These are phyloP conservation scores for Muscicapa comitata DNA, from an alignment of 2,797 vertebrate species.

Conservation along the genomic window DNA sequence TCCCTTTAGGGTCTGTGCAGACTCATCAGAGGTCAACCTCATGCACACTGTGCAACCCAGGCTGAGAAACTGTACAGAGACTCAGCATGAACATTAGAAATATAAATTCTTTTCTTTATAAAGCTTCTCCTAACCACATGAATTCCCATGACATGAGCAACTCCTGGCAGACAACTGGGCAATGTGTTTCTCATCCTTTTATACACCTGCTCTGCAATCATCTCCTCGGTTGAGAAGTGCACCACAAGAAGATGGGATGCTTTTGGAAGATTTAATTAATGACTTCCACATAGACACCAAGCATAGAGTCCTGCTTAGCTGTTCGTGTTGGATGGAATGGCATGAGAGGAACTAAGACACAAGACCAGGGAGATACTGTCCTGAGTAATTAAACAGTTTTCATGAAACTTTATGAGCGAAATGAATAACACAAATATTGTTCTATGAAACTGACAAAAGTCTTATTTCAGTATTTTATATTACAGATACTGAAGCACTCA, in stretches of 20 bases:
- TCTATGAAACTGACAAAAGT: not conserved
- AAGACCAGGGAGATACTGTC: not conserved
- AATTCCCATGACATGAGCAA: not conserved
- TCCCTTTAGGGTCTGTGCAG: not conserved
- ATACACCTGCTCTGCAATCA: not conserved
- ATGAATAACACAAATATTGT: not conserved
- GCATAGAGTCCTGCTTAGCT: not conserved
- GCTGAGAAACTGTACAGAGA: not conserved
- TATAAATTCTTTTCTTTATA: not conserved
- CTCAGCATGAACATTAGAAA: not conserved
- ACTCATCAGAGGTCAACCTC: not conserved
- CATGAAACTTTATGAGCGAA: not conserved
- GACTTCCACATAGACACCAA: not conserved
- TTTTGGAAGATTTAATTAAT: not conserved
- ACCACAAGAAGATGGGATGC: not conserved
- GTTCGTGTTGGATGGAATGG: not conserved
- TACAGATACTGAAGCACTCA: not conserved
- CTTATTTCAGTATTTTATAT: not conserved
- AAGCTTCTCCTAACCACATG: not conserved
- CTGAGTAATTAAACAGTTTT: not conserved
- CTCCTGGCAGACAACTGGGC: not conserved
- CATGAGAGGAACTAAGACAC: not conserved
- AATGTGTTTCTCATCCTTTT: not conserved
- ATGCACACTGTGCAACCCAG: not conserved
- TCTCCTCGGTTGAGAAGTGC: not conserved